A percentile compares a stretch with the other conserved stretches of the same genome.
Evolutionary conservation across 2,797 vertebrate species (phyloP).

Genomic region (Ctenosaura bakeri): DNA sequence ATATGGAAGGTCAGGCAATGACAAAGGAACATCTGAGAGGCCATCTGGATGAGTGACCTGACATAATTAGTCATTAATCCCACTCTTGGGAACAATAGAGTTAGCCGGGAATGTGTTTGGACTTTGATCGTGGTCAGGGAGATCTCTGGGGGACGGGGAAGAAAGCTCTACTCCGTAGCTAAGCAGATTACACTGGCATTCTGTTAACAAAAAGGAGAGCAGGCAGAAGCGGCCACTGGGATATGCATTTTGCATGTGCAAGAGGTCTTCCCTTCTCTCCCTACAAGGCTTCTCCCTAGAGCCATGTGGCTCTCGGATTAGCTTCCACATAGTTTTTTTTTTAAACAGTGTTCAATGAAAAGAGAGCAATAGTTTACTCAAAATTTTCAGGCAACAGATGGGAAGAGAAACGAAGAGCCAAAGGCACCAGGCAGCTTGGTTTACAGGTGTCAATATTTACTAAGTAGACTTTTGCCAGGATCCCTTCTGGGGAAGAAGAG

Average conservation of each 20-base stretch:
- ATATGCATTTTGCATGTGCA: constrained; percentile 83
- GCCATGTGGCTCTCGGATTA: constrained; percentile 87
- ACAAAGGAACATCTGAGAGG: constrained; percentile 94
- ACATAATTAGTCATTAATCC: constrained; percentile 99
- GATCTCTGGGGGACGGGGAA: constrained; percentile 84
- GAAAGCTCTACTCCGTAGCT: constrained; percentile 88
- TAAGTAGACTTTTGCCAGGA: constrained; percentile 79
- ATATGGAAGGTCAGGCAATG: constrained; percentile 91
- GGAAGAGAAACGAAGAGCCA: constrained; percentile 81
- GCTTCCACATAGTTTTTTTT: constrained; percentile 77
- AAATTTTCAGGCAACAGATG: constrained; percentile 89
- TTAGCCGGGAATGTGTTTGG: constrained; percentile 88
- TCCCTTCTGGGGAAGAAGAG: constrained; percentile 77
- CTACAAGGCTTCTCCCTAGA: constrained; percentile 74
- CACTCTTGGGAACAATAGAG: constrained; percentile 89
- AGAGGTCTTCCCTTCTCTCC: constrained; percentile 79
- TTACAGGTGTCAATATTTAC: constrained; percentile 90
- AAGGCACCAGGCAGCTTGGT: constrained; percentile 84
- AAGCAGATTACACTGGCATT: constrained; percentile 94
- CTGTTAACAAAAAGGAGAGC: constrained; percentile 87
- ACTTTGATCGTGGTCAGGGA: constrained; percentile 88
- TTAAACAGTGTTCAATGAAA: constrained; percentile 85
- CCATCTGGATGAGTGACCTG: constrained; percentile 99
- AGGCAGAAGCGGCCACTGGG: constrained; percentile 81
- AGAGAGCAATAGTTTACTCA: constrained; percentile 80